Conservation (phyloP, 2,888 invertebrate species). For the Prenolepis imparis region DNA sequence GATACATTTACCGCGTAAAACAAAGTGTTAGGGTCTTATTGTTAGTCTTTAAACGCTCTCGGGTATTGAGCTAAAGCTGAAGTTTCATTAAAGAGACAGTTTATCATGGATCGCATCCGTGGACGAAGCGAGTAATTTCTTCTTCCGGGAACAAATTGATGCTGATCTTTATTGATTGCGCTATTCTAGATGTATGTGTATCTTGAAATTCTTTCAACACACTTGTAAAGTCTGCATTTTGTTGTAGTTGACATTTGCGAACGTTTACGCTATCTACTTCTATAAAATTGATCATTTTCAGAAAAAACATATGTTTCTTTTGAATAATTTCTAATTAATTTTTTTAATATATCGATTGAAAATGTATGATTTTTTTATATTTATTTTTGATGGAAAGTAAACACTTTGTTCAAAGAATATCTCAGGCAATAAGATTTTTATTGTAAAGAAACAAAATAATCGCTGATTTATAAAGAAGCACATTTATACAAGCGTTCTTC, state of each 20-base stretch:
- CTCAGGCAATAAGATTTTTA: not conserved
- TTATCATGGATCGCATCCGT: not conserved
- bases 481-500: not conserved
- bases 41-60: not conserved
- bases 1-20: constrained; percentile 5
- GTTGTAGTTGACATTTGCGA: not conserved
- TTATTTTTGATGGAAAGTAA: not conserved
- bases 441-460: not conserved
- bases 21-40: not conserved
- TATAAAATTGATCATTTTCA: not conserved
- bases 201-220: not conserved
- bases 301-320: not conserved
- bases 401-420: not conserved
- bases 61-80: constrained; percentile 13
- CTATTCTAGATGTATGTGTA: not conserved
- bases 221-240: not conserved
- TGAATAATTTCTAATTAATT: constrained; percentile 9
- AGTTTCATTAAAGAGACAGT: constrained; percentile 33
- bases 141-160: not conserved
- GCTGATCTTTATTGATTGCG: constrained; percentile 26
- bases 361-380: not conserved
- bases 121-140: constrained; percentile 2
- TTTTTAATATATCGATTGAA: not conserved
- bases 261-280: not conserved
- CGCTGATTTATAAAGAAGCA: not conserved